Evolutionary conservation across 2,113 vertebrate species (phyloP).

Genomic region (Amblyopsis rosae): DNA sequence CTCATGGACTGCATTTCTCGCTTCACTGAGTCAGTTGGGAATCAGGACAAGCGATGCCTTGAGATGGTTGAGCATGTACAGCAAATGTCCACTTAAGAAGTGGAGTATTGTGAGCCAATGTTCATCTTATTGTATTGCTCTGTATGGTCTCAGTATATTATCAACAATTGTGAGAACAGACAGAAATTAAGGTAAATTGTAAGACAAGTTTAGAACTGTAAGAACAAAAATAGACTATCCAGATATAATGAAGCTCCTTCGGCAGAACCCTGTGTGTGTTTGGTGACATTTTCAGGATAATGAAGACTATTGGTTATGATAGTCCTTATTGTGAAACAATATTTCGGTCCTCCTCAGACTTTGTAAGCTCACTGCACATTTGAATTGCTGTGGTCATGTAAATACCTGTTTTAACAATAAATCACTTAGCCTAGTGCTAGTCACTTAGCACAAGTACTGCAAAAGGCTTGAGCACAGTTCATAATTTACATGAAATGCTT

Average conservation of each 20-base stretch:
- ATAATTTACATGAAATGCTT: background rate
- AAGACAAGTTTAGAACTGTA: background rate
- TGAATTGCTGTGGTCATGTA: constrained; percentile 4
- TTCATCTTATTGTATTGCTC: too few relatives aligned
- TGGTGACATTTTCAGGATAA: background rate
- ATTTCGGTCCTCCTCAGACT: background rate
- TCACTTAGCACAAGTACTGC: background rate
- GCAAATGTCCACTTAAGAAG: constrained; percentile 22
- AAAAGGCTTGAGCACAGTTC: background rate
- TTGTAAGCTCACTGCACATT: background rate
- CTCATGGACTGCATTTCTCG: constrained; percentile 65
- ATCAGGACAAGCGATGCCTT: constrained; percentile 37
- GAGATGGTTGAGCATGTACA: constrained; percentile 39
- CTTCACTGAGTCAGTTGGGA: constrained; percentile 56
- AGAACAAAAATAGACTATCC: background rate
- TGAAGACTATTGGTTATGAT: constrained; percentile 3
- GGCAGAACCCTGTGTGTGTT: background rate
- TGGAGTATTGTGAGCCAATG: constrained; percentile 4
- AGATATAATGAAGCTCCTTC: constrained; percentile 7
- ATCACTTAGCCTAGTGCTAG: background rate
- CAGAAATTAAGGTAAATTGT: background rate
- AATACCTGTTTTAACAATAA: background rate
- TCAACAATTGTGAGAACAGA: background rate
- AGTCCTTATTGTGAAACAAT: background rate
- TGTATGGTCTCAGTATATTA: background rate